phyloP scores from a whole-genome alignment of 1,140 invertebrate genomes.

The Zaprionus africanus region DNA sequence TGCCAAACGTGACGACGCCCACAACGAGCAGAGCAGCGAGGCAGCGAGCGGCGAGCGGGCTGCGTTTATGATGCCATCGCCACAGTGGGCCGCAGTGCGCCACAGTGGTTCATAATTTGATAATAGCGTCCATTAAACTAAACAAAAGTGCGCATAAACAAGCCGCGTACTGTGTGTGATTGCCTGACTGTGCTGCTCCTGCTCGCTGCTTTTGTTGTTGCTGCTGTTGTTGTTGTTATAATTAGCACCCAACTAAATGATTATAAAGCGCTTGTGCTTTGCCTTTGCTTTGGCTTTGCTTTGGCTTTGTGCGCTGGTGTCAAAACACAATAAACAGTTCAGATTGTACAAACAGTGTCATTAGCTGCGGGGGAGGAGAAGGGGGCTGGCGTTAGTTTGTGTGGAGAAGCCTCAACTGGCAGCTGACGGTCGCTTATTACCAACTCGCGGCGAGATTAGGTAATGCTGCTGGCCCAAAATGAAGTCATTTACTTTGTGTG shows the following conservation, averaged over 20 bases:
- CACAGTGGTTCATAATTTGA: conserved; percentile 70
- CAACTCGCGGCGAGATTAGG: conserved; percentile 23
- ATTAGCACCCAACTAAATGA: conserved; percentile 77
- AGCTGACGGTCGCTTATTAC: conserved; percentile 21
- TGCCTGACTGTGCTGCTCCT: conserved; percentile 8
- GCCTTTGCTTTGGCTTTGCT: conserved; percentile 21
- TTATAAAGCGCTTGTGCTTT: conserved; percentile 51
- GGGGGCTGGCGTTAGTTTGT: not conserved
- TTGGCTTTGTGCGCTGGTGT: conserved; percentile 32
- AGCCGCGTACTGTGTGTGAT: conserved; percentile 24
- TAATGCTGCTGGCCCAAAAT: conserved; percentile 51
- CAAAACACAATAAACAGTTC: conserved; percentile 55
- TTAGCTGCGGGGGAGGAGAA: conserved; percentile 48
- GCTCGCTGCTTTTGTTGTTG: conserved; percentile 1
- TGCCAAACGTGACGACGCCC: conserved; percentile 50
- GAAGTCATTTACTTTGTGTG: conserved; percentile 62
- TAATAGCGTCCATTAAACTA: conserved; percentile 76
- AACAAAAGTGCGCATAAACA: conserved; percentile 53
- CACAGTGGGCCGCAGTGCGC: conserved; percentile 43
- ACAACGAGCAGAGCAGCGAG: conserved; percentile 17
- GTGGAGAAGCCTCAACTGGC: not conserved
- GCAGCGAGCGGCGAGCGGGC: not conserved
- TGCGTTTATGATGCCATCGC: conserved; percentile 72
- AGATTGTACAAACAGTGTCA: conserved; percentile 63
- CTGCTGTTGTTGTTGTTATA: conserved; percentile 57